phyloP scores from a whole-genome alignment of 2,797 vertebrate genomes.

The Acanthurus lineatus region DNA sequence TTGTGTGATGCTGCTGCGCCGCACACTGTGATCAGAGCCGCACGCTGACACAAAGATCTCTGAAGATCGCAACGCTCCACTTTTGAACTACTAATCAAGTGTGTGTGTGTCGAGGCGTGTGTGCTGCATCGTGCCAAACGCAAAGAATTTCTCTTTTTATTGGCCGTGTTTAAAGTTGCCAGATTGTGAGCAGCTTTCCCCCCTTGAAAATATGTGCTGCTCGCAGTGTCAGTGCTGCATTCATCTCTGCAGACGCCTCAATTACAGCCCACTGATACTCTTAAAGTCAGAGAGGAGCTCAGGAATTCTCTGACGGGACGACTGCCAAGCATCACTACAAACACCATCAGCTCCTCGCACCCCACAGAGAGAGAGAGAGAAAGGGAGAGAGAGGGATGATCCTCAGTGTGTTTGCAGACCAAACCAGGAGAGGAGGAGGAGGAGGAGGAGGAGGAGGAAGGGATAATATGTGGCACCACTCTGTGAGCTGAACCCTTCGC shows the following conservation, averaged over 20 bases:
- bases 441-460: slow-evolving; percentile 36
- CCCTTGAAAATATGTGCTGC: slow-evolving; percentile 63
- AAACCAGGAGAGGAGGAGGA: slow-evolving; percentile 47
- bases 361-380: slow-evolving; percentile 49
- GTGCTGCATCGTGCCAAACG: slow-evolving; percentile 57
- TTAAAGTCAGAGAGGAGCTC: slow-evolving; percentile 68
- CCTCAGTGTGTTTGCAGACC: slow-evolving; percentile 67
- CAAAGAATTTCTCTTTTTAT: slow-evolving; percentile 76
- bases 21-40: slow-evolving; percentile 69
- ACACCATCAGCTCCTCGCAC: slow-evolving; percentile 59
- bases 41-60: slow-evolving; percentile 37
- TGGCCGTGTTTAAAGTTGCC: slow-evolving; percentile 74
- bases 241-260: slow-evolving; percentile 75
- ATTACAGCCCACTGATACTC: slow-evolving; percentile 76
- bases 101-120: slow-evolving; percentile 53
- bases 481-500: slow-evolving; percentile 78
- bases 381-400: slow-evolving; percentile 16
- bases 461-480: slow-evolving; percentile 81
- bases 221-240: slow-evolving; percentile 65
- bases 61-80: slow-evolving; percentile 46
- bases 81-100: slow-evolving; percentile 72
- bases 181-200: slow-evolving; percentile 70
- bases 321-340: slow-evolving; percentile 78
- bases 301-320: slow-evolving; percentile 75
- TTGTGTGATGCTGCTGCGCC: slow-evolving; percentile 49